Conservation (phyloP, 2,797 vertebrate genomes). For the Nyctibius grandis region DNA sequence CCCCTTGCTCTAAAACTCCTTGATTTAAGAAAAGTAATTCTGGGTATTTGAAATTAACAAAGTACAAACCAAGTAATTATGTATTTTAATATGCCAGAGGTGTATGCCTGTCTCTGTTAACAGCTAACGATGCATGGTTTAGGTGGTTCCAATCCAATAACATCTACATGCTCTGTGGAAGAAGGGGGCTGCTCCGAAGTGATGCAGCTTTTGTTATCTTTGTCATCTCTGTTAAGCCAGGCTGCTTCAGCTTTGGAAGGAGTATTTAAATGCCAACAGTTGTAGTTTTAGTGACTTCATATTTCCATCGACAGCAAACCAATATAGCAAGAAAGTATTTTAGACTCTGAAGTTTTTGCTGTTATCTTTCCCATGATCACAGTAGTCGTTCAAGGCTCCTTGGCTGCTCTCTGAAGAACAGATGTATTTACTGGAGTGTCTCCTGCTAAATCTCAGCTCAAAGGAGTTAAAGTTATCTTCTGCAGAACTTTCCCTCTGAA, state of each 20-base stretch:
- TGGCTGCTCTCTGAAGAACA: background rate
- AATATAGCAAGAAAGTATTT: background rate
- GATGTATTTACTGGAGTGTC: background rate
- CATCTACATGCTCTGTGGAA: background rate
- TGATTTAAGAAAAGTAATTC: too few species aligned
- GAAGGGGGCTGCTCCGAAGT: background rate
- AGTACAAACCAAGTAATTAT: fast-evolving
- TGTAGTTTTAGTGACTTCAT: background rate
- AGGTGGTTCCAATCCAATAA: background rate
- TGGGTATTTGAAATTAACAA: background rate
- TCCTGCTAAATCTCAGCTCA: background rate
- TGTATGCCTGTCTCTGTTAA: background rate
- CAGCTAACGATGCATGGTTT: fast-evolving
- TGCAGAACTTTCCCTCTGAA: background rate
- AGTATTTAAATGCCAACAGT: background rate
- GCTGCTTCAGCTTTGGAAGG: background rate
- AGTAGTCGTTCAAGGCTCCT: background rate
- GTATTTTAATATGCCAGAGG: background rate
- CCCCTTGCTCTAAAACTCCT: fast-evolving
- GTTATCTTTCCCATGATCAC: background rate
- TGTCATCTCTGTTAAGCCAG: background rate
- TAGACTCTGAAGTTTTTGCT: background rate
- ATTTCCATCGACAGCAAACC: background rate
- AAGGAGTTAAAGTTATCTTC: background rate
- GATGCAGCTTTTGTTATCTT: background rate